Evolutionary conservation across 2,797 vertebrate genomes (phyloP), one percentile per base, ranked within the genome.

Genomic region (Helicolenus hilgendorfi): DNA sequence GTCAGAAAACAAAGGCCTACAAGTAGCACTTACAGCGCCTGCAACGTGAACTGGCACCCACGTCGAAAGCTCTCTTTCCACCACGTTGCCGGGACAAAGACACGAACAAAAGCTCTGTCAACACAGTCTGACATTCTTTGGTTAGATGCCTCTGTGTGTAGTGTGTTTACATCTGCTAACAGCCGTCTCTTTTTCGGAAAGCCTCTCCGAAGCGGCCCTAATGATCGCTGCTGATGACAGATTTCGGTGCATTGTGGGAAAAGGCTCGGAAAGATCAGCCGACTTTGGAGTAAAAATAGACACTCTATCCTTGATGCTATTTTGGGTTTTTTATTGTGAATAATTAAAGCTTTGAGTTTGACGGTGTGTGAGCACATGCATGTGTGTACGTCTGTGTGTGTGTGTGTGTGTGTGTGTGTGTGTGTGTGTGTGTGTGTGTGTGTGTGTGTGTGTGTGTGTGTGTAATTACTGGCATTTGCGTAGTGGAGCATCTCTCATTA

Each of bases 401-500:
- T 95, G 56, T 13, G 49, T 81, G 63, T 88, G 64, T 70, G 56
- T 87, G 79, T 96, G 49, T 81, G 63, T 88, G 64, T 70, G 56
- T 87, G 79, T 96, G 49, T 81, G 63, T 88, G 64, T 70, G 56
- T 65, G 45, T 83, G 77, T 95, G 26, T 3, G 11, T 59, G 36
- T 58, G 41, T 69, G 24, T 77, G 24, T 49, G 64, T 64, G 53
- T 45, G 36, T 79, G 49, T 81, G 63, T 88, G 64, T 70, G 56
- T 87, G 79, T 96, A 96, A 96, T 96, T 97, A 95, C 94, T 85
- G 90, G 89, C 77, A 81, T 93, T 92, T 90, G 85, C 75, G 84
- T 86, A 77, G 81, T 63, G 72, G 78, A 92, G 92, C 91, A 60
- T 89, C 94, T 96, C 90, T 93, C 79, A 90, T 95, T 96, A 95